Evolutionary conservation across 2,888 invertebrate genomes (phyloP).

Genomic region (Acleris holmiana): DNA sequence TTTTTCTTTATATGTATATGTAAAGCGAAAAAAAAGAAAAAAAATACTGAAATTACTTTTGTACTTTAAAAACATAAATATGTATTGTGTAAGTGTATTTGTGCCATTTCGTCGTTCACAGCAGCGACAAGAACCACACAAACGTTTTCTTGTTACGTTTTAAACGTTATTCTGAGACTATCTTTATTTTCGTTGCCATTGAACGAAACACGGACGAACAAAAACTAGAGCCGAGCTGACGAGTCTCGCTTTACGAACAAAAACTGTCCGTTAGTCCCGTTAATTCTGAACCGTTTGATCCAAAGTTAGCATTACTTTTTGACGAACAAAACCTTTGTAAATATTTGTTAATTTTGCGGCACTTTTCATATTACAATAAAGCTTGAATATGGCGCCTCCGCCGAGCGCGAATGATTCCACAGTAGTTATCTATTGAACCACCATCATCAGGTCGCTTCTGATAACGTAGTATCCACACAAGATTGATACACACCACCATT

Average conservation of each 20-base stretch:
- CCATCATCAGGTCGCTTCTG: too few species aligned
- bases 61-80: conserved; percentile 45
- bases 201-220: not conserved
- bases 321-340: conserved; percentile 63
- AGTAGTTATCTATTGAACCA: too few species aligned
- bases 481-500: too few species aligned
- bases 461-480: too few species aligned
- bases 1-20: conserved; percentile 47
- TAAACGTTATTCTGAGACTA: conserved; percentile 14
- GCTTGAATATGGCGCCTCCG: conserved; percentile 57
- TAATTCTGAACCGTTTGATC: conserved; percentile 1
- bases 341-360: conserved; percentile 69
- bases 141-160: conserved; percentile 11
- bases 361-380: conserved; percentile 62
- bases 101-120: conserved; percentile 47
- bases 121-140: not conserved
- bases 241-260: conserved; percentile 10
- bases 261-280: conserved; percentile 8
- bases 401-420: conserved; percentile 15
- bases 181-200: conserved; percentile 15
- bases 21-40: conserved; percentile 31
- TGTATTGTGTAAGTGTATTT: conserved; percentile 45
- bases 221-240: not conserved
- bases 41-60: conserved; percentile 35
- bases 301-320: conserved; percentile 50